These are phyloP conservation scores for Chrysocyon brachyurus DNA, from an alignment of 2,797 vertebrate species.

Conservation along the genomic window DNA sequence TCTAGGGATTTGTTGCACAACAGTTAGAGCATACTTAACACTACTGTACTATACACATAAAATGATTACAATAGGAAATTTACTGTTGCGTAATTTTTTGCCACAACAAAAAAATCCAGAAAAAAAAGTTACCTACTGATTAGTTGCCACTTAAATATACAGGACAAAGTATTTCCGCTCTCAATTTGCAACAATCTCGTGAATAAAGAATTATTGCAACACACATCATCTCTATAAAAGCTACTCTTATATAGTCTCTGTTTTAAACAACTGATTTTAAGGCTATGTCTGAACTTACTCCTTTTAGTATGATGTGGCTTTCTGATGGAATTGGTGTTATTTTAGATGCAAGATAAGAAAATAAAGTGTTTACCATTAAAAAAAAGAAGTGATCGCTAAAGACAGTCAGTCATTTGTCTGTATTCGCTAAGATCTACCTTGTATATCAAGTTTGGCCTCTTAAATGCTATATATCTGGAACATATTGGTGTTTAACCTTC, in stretches of 20 bases:
- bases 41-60: not conserved
- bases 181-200: not conserved
- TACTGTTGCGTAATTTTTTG: not conserved
- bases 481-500: not conserved
- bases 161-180: not conserved
- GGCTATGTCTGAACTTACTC: not conserved
- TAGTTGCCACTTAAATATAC: not conserved
- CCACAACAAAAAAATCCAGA: not conserved
- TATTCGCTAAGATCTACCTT: not conserved
- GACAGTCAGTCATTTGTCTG: not conserved
- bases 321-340: not conserved
- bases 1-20: not conserved
- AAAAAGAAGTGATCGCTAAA: not conserved
- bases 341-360: not conserved
- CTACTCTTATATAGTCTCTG: not conserved
- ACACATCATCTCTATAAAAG: not conserved
- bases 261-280: constrained; percentile 16
- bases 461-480: not conserved
- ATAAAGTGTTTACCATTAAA: not conserved
- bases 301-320: not conserved
- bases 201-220: not conserved
- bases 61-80: not conserved
- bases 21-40: not conserved
- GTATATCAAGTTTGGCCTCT: not conserved
- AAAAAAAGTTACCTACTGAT: not conserved